Evolutionary conservation across 37 sponge, comb jelly and placozoan species (phyloP), one percentile per base, ranked within the genome.

Genomic region (Halisarca cf. caerulea): DNA sequence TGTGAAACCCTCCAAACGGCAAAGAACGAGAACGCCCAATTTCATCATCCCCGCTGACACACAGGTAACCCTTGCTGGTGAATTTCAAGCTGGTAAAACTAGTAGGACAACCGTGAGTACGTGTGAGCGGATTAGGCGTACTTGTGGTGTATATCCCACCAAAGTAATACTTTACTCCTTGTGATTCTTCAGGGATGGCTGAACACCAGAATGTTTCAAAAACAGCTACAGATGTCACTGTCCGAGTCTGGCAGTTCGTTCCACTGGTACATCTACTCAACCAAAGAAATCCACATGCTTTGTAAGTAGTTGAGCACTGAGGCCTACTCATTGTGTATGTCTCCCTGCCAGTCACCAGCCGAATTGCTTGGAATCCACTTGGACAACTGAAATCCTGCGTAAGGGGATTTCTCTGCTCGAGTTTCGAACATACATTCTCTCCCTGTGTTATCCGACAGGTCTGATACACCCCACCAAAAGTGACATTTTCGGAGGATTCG

Each of bases 391-490:
- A 66, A 8, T n/a, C 83, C 14, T 79, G 79, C 14, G 90, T 86
- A 0, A 86, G 43, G 2, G 84, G 86, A 45, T 90, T 90, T 0
- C 45, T 82, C 72, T 90, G 86, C 0, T 0, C 35, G 24, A 82
- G 24, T 15, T 57, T 24, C 5, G 70, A 3, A 37, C 78, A 77
- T 14, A 77, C 11, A 36, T 80, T 32, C 9, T 6, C 24, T 1
- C 45, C 24, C 36, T 38, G 38, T 44, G 11, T 30, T 62, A 62
- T 62, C 33, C 34, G 64, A 40, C 93, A 93, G 1, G 84, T 86
- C 68, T 94, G 94, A 33, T 77, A 94, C 9, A 94, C 83, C 2
- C 94, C 94, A 25, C 91, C 94, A 85, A 94, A 94, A 3, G 83
- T 38, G 47, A 86, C 90, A 33, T 86, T 88, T 4, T 77, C 79